Percentiles rank a stretch among this genome's conserved stretches.
phyloP scores from a whole-genome alignment of 1,140 invertebrate species.

The Eciton burchellii region DNA sequence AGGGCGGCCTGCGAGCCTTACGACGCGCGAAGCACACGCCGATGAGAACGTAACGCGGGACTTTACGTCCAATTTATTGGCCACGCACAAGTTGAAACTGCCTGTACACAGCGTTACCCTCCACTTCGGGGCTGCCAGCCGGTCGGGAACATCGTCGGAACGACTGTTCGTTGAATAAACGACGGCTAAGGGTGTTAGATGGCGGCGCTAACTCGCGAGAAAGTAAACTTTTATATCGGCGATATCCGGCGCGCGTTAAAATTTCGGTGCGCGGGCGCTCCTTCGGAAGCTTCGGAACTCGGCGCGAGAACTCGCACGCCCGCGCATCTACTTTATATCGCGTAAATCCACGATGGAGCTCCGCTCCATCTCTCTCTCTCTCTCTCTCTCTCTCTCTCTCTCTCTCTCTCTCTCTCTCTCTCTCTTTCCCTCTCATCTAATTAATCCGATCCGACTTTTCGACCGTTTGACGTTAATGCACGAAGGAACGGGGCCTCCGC shows the following conservation, averaged over 20 bases:
- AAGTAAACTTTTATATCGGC: slow-evolving; percentile 45
- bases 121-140: too few relatives aligned
- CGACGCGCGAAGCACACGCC: slow-evolving; percentile 51
- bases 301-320: background rate
- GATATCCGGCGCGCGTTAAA: slow-evolving; percentile 28
- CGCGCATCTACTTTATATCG: background rate
- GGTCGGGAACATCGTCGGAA: slow-evolving; percentile 1
- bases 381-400: background rate
- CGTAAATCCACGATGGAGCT: background rate
- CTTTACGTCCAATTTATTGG: slow-evolving; percentile 68
- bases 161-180: slow-evolving; percentile 61
- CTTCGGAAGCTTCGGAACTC: background rate
- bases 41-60: slow-evolving; percentile 29
- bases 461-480: background rate
- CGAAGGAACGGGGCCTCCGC: background rate
- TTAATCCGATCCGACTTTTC: too few relatives aligned
- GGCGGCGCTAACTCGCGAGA: background rate
- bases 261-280: slow-evolving; percentile 22
- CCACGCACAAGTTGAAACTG: slow-evolving; percentile 55
- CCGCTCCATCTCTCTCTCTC: background rate
- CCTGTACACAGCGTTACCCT: slow-evolving; percentile 38
- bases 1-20: slow-evolving; percentile 47
- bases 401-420: background rate
- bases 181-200: slow-evolving; percentile 34
- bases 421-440: too few relatives aligned